Percentiles rank a stretch among this genome's conserved stretches.
Conservation (phyloP, 2,797 vertebrate species). For the Pitangus sulphuratus region DNA sequence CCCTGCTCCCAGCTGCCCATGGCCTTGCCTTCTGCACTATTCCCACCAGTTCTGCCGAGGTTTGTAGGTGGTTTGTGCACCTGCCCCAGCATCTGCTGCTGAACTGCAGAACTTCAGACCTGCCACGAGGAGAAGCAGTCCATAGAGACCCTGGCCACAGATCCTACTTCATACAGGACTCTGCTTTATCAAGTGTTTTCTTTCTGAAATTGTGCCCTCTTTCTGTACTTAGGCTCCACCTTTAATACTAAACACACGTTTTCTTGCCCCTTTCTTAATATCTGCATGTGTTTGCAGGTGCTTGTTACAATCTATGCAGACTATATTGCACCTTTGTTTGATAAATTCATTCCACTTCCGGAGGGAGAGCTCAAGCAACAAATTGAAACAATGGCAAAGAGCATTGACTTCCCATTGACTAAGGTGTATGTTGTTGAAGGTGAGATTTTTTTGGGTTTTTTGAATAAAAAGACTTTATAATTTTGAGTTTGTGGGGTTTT, state of each 20-base stretch:
- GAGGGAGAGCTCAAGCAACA: constrained; percentile 93
- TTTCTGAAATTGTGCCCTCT: background rate
- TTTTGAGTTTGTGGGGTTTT: background rate
- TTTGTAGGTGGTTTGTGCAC: background rate
- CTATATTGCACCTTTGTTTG: constrained; percentile 97
- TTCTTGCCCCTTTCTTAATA: background rate
- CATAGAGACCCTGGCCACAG: background rate
- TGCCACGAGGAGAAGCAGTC: background rate
- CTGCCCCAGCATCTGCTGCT: background rate
- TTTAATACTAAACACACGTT: background rate
- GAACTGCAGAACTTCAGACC: background rate
- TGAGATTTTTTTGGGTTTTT: constrained; percentile 57
- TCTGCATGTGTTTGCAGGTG: constrained; percentile 78
- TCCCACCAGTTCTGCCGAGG: background rate
- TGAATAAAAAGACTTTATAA: background rate
- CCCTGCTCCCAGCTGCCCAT: background rate
- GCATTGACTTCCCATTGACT: constrained; percentile 93
- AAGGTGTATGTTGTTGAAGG: constrained; percentile 99
- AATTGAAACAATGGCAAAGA: constrained; percentile 93
- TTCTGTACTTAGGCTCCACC: background rate
- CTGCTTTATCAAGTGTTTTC: background rate
- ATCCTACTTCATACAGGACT: background rate
- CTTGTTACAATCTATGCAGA: constrained; percentile 98
- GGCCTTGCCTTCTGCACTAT: background rate
- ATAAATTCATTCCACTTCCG: constrained; percentile 95